phyloP scores from a whole-genome alignment of 2,888 invertebrate genomes.

The Tetanocera ferruginea region DNA sequence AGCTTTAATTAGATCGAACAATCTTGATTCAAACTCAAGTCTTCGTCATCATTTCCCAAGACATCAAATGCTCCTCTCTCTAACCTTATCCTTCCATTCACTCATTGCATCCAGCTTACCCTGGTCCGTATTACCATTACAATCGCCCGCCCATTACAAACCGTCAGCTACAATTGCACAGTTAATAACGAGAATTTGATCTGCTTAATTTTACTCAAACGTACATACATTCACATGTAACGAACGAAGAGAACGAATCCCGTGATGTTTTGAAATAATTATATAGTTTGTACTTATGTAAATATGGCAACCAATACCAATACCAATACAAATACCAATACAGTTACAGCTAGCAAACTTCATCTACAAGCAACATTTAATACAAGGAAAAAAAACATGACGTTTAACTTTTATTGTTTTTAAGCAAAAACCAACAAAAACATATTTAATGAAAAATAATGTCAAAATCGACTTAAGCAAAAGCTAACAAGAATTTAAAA shows the following conservation, averaged over 20 bases:
- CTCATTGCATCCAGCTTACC: not conserved
- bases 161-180: not conserved
- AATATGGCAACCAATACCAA: not conserved
- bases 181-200: not conserved
- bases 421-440: not conserved
- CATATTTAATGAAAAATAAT: not conserved
- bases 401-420: conserved; percentile 18
- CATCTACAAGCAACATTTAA: not conserved
- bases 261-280: not conserved
- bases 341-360: not conserved
- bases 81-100: not conserved
- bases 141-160: not conserved
- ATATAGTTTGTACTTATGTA: not conserved
- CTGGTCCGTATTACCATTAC: not conserved
- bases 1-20: conserved; percentile 30
- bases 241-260: not conserved
- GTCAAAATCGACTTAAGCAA: not conserved
- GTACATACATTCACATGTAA: not conserved
- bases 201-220: not conserved
- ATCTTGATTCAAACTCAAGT: not conserved
- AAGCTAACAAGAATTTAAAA: conserved; percentile 33
- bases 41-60: not conserved
- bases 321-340: not conserved
- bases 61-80: not conserved
- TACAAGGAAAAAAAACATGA: conserved; percentile 23